phyloP scores from a whole-genome alignment of 1,140 invertebrate genomes.

The Elysia chlorotica region DNA sequence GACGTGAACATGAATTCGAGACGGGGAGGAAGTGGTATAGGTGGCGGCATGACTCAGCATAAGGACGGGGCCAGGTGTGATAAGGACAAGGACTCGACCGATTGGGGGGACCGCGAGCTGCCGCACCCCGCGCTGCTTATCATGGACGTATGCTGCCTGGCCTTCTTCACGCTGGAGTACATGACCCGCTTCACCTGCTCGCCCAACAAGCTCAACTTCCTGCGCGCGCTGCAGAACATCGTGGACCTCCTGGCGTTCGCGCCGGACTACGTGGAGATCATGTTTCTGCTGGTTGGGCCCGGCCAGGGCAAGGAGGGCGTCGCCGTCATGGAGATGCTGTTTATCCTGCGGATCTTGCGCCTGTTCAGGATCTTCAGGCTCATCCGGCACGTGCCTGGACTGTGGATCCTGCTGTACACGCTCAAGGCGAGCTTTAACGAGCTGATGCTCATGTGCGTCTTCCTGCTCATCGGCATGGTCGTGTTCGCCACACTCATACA shows the following conservation, averaged over 20 bases:
- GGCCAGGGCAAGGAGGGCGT: conserved; percentile 33
- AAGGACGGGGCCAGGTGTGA: not conserved
- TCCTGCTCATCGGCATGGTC: conserved; percentile 56
- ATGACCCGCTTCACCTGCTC: conserved; percentile 49
- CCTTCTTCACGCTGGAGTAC: conserved; percentile 57
- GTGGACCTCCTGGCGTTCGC: conserved; percentile 56
- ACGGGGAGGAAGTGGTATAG: too few relatives aligned
- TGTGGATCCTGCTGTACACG: conserved; percentile 98
- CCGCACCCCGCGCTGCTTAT: conserved; percentile 49
- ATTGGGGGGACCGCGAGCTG: conserved; percentile 9
- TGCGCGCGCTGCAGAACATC: conserved; percentile 52
- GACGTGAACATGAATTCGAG: too few relatives aligned
- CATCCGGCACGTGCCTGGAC: conserved; percentile 96
- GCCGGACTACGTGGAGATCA: conserved; percentile 50
- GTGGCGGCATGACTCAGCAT: too few relatives aligned
- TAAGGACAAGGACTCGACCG: not conserved
- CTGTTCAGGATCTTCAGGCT: conserved; percentile 98
- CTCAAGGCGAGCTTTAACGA: conserved; percentile 98
- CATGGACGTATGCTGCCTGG: conserved; percentile 51
- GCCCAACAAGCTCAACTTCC: conserved; percentile 52
- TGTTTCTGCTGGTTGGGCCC: conserved; percentile 42
- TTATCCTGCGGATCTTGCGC: conserved; percentile 97
- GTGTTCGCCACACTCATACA: conserved; percentile 56
- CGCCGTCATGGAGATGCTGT: conserved; percentile 53
- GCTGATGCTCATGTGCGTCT: conserved; percentile 81